These are phyloP conservation scores for Muscidifurax raptorellus DNA, from an alignment of 1,140 invertebrate species.

Conservation along the genomic window DNA sequence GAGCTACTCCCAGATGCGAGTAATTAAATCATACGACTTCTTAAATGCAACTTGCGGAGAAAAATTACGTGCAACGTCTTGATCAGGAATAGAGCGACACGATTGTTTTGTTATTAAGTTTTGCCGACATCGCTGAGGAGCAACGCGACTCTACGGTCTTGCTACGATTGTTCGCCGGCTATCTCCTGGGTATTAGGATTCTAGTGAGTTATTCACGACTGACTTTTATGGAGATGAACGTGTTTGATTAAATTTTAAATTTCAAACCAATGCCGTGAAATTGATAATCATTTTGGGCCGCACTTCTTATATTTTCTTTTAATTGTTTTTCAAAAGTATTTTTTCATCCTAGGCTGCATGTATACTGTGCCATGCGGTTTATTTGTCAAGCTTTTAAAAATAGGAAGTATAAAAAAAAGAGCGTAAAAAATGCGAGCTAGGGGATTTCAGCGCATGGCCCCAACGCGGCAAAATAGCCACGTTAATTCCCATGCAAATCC, in stretches of 20 bases:
- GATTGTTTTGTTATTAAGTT: constrained; percentile 3
- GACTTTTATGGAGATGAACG: not conserved
- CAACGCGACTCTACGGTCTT: not conserved
- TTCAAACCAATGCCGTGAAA: not conserved
- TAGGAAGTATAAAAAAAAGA: not conserved
- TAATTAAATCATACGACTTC: too few species aligned
- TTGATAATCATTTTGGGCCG: too few species aligned
- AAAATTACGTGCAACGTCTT: not conserved
- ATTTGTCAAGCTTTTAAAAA: not conserved
- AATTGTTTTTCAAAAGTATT: too few species aligned
- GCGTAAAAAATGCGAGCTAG: not conserved
- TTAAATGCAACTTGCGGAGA: not conserved
- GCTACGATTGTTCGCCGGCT: not conserved
- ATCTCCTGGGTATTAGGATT: not conserved
- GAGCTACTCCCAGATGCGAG: too few species aligned
- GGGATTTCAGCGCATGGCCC: not conserved
- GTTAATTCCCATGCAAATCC: constrained; percentile 37
- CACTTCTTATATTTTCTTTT: too few species aligned
- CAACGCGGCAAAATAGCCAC: not conserved
- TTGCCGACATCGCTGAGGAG: not conserved
- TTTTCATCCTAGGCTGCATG: too few species aligned
- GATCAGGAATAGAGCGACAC: not conserved
- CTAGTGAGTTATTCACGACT: not conserved
- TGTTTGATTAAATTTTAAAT: not conserved
- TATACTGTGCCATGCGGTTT: too few species aligned